These are phyloP conservation scores for Lithobates pipiens DNA, from an alignment of 2,797 vertebrate genomes.

Conservation along the genomic window DNA sequence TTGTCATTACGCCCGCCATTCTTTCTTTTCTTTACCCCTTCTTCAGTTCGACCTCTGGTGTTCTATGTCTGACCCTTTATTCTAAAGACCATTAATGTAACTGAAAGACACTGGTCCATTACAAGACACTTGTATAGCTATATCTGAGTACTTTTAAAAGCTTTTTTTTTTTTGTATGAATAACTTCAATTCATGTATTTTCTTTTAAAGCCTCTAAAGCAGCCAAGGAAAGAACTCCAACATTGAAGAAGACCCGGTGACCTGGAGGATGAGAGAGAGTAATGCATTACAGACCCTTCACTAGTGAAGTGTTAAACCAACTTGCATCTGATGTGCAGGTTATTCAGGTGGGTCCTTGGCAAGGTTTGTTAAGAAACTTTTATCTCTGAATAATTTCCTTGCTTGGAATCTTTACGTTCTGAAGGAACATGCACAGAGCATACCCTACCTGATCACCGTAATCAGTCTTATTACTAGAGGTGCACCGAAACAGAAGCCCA, in stretches of 20 bases:
- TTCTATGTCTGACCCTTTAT: slow-evolving; percentile 51
- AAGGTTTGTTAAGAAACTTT: background rate
- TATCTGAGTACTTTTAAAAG: slow-evolving; percentile 61
- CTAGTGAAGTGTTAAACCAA: slow-evolving; percentile 37
- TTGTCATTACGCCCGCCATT: slow-evolving; percentile 38
- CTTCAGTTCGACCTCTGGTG: slow-evolving; percentile 35
- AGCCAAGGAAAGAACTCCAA: slow-evolving; percentile 27
- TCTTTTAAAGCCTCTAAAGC: slow-evolving; percentile 50
- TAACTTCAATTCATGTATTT: slow-evolving; percentile 47
- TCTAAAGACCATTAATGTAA: slow-evolving; percentile 52
- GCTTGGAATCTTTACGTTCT: no score
- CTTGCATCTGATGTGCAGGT: background rate
- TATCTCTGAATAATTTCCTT: background rate
- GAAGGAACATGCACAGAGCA: no score
- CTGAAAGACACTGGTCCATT: slow-evolving; percentile 55
- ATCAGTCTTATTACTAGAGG: no score
- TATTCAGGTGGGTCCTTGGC: background rate
- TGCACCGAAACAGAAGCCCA: no score
- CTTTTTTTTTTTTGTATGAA: slow-evolving; percentile 54
- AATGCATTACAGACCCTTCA: slow-evolving; percentile 42
- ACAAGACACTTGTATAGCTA: slow-evolving; percentile 55
- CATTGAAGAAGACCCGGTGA: slow-evolving; percentile 44
- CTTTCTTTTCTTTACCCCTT: slow-evolving; percentile 36
- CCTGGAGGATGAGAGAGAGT: slow-evolving; percentile 47
- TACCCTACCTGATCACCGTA: no score